Base-by-base conservation (phyloP, 2,888 invertebrate species). In the Thumatha senex region DNA sequence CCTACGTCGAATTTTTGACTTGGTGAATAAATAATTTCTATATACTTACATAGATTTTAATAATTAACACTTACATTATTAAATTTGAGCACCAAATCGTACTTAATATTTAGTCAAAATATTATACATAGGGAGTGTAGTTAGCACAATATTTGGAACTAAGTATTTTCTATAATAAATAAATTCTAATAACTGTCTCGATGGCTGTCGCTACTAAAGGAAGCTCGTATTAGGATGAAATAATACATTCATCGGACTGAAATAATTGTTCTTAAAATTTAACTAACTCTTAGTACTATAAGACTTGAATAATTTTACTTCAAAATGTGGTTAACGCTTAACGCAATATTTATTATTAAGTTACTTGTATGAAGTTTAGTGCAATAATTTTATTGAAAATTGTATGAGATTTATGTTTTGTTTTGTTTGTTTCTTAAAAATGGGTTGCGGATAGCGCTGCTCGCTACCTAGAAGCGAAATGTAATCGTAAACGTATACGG, bases 71-170 rank as follows among this genome's bases (percentile, higher is more conserved):
- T 82, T 86, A 87, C 84, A 84, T 86, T 82, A 86, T 83, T 80
- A 82, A 84, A 83, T 85, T 88, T 86, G 90, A 91, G 90, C 90
- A 91, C 90, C 90, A 90, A 91, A 90, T 90, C 85, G 90, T 91
- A 91, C 90, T 91, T 91, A 90, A 88, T 89, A 84, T 86, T 89
- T 89, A 90, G 88, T 86, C 84, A 90, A 89, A 89, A 86, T 87
- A 78, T 89, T 85, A 83, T 70, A 74, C 61, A 67, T 81, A 78
- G 74, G 70, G 58, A 72, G 55, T 74, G 75, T 80, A 80, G 80
- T 74, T 79, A 80, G 80, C 78, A 76, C 76, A 80, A 80, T 77
- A 70, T 78, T 80, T 76, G 74, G 78, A 74, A 72, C 64, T 77
- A 76, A 76, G 70, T 80, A 78, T 70, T 63, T 75, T 76, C 67